Percentiles rank a stretch among this genome's conserved stretches.
Conservation (phyloP, 2,113 vertebrate species). For the Rissa tridactyla region DNA sequence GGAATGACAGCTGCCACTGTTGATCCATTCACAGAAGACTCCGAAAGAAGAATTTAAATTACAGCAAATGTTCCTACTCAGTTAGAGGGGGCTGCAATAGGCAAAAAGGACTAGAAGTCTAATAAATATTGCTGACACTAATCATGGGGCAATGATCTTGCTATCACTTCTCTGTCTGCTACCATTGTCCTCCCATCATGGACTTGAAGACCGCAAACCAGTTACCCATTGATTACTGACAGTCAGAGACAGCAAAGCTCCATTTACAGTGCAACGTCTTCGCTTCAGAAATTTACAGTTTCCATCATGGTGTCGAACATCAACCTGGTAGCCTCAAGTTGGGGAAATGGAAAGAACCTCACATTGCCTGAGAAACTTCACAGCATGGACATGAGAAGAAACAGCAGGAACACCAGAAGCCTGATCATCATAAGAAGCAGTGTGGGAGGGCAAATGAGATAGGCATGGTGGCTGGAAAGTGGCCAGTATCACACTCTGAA, state of each 20-base stretch:
- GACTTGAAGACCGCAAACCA: not conserved
- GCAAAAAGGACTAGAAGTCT: not conserved
- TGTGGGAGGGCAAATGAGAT: not conserved
- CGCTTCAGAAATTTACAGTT: not conserved
- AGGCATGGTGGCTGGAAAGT: not conserved
- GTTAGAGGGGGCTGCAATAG: not conserved
- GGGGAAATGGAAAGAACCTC: not conserved
- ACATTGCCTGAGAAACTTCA: not conserved
- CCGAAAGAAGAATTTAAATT: not conserved
- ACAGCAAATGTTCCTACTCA: not conserved
- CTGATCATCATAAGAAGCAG: not conserved
- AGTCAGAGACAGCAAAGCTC: not conserved
- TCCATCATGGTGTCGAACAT: not conserved
- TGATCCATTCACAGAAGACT: not conserved
- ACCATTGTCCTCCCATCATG: not conserved
- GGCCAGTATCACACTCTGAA: not conserved
- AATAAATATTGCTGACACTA: not conserved
- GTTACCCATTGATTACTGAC: not conserved
- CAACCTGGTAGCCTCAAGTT: accelerated
- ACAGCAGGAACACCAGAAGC: not conserved
- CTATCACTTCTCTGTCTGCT: not conserved
- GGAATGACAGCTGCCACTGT: not conserved
- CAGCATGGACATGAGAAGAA: not conserved
- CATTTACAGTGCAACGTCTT: not conserved
- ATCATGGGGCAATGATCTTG: not conserved